phyloP scores from a whole-genome alignment of 2,797 vertebrate genomes.

The Sebastiscus albofasciatus region DNA sequence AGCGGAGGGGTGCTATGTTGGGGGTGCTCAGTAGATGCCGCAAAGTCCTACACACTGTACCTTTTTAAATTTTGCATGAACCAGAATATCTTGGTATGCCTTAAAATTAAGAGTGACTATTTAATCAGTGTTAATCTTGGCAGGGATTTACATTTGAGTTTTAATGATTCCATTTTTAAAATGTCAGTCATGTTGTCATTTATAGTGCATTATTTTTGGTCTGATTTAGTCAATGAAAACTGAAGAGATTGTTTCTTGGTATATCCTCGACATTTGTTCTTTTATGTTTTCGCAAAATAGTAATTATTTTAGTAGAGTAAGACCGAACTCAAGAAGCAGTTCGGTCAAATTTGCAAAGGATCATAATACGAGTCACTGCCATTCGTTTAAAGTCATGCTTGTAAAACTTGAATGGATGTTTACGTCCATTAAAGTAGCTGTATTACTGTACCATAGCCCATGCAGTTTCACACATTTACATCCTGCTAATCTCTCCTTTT shows the following conservation, averaged over 20 bases:
- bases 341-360: neutral
- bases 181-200: neutral
- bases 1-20: too few relatives aligned
- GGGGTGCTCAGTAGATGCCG: too few relatives aligned
- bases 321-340: neutral
- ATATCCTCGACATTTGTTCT: neutral
- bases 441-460: neutral
- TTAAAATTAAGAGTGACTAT: neutral
- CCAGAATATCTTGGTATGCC: neutral
- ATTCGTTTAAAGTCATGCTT: neutral
- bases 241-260: neutral
- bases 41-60: too few relatives aligned
- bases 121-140: slow-evolving; percentile 17
- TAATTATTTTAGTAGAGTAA: neutral
- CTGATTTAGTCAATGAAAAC: neutral
- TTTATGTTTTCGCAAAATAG: neutral
- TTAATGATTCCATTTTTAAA: neutral
- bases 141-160: neutral
- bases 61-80: neutral
- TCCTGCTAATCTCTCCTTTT: too few relatives aligned
- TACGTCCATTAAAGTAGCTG: neutral
- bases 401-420: neutral
- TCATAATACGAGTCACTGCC: slow-evolving; percentile 23
- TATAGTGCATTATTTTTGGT: neutral
- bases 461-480: neutral